Percentiles rank a stretch among this genome's conserved stretches.
phyloP scores from a whole-genome alignment of 2,888 invertebrate genomes.

The Trilocha varians region DNA sequence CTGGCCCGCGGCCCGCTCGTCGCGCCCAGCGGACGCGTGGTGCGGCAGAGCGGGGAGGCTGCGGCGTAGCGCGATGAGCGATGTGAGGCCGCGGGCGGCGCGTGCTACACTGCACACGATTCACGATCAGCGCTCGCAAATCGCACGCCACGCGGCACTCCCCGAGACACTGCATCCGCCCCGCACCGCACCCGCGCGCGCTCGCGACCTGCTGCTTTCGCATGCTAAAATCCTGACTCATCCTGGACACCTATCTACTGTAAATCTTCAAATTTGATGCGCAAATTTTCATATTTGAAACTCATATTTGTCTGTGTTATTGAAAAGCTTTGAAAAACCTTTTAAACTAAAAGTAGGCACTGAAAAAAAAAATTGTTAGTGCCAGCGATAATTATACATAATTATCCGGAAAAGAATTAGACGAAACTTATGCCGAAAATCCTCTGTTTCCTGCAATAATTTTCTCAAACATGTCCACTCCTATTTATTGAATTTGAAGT shows the following conservation, averaged over 20 bases:
- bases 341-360: too few relatives aligned
- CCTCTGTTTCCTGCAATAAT: too few relatives aligned
- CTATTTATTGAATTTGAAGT: too few relatives aligned
- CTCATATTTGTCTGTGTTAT: too few relatives aligned
- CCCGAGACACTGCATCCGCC: conserved; percentile 23
- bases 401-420: too few relatives aligned
- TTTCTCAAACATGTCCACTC: too few relatives aligned
- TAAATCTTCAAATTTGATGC: conserved; percentile 11
- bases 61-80: conserved; percentile 64
- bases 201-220: too few relatives aligned
- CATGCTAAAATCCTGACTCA: conserved; percentile 28
- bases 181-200: conserved; percentile 23
- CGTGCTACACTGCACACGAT: conserved; percentile 64
- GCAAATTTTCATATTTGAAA: conserved; percentile 4
- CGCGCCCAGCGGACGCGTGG: conserved; percentile 73
- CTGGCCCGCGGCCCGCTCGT: conserved; percentile 72
- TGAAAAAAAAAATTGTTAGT: too few relatives aligned
- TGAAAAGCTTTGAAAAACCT: too few relatives aligned
- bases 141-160: conserved; percentile 21
- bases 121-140: conserved; percentile 16
- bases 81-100: conserved; percentile 67
- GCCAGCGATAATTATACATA: too few relatives aligned
- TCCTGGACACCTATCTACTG: conserved; percentile 11
- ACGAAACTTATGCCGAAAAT: too few relatives aligned
- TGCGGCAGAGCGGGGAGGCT: conserved; percentile 68